Evolutionary conservation across 2,113 vertebrate species (phyloP).

Genomic region (Eretmodus cyanostictus): DNA sequence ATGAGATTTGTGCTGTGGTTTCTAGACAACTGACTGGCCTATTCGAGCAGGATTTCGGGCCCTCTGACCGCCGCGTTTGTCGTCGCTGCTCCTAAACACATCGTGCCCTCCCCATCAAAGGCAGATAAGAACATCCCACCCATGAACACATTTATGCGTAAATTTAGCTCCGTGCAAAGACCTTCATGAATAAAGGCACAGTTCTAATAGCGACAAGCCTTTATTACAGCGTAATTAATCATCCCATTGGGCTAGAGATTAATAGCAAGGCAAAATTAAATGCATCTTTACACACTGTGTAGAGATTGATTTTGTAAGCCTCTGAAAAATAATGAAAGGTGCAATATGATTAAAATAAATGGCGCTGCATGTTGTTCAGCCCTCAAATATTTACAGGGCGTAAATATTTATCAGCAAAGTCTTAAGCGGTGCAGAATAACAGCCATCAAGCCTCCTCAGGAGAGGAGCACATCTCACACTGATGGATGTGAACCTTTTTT

Average conservation of each 20-base stretch:
- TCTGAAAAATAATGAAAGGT: slow-evolving; percentile 51
- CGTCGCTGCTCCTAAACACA: slow-evolving; percentile 10
- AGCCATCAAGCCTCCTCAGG: slow-evolving; percentile 18
- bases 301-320: slow-evolving; percentile 54
- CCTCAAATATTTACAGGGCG: slow-evolving; percentile 51
- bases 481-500: slow-evolving; percentile 33
- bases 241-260: slow-evolving; percentile 59
- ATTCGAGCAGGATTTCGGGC: not conserved
- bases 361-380: slow-evolving; percentile 6
- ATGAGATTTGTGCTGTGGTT: not conserved
- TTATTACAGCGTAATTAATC: slow-evolving; percentile 61
- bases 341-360: slow-evolving; percentile 56
- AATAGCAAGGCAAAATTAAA: slow-evolving; percentile 57
- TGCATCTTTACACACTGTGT: slow-evolving; percentile 39
- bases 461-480: slow-evolving; percentile 30
- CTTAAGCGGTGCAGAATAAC: slow-evolving; percentile 20
- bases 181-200: slow-evolving; percentile 36
- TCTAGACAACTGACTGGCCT: not conserved
- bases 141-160: slow-evolving; percentile 54
- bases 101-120: not conserved
- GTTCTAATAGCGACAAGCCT: slow-evolving; percentile 21
- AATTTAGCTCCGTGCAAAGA: slow-evolving; percentile 33
- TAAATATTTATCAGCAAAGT: slow-evolving; percentile 59
- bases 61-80: not conserved
- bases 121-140: slow-evolving; percentile 36